Evolutionary conservation across 2,888 invertebrate genomes (phyloP), one percentile per base, ranked within the genome.

Genomic region (Eurytoma californica): DNA sequence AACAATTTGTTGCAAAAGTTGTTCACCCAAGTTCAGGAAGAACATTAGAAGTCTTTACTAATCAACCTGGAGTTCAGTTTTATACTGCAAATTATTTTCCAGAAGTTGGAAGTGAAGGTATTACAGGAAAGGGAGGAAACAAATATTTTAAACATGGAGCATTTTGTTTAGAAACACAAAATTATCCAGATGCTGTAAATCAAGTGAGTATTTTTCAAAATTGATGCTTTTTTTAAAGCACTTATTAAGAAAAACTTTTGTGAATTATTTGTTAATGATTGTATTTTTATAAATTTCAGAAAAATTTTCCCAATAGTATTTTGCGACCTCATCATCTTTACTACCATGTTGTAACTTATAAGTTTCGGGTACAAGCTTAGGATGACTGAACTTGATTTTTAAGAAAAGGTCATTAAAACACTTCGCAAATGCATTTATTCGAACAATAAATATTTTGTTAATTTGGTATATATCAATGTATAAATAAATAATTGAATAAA

Each of bases 11-110:
- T 51, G 94, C 94, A 83, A 94, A 94, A 84, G 94, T 93, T 0
- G 85, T 92, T 4, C 95, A 96, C 90, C 94, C 94, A 0, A 83
- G 88, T 16, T 92, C 93, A 30, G 97, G 97, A 2, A 92, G 97
- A 79, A 93, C 92, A 70, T 87, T 98, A 74, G 96, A 97, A 88
- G 93, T 97, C 0, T 94, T 94, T 84, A 95, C 96, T 80, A 95
- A 97, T 88, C 96, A 97, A 88, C 97, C 97, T 0, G 97, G 97
- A 0, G 92, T 98, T 77, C 97, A 98, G 89, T 94, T 98, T 86
- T 98, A 98, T 88, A 97, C 97, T 0, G 93, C 94, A 0, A 96
- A 97, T 87, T 91, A 91, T 79, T 91, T 97, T 53, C 96, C 96
- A 0, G 93, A 94, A 1, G 91, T 90, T 86, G 91, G 91, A 74